phyloP scores from a whole-genome alignment of 2,888 invertebrate species.

The Schizaphis graminum region DNA sequence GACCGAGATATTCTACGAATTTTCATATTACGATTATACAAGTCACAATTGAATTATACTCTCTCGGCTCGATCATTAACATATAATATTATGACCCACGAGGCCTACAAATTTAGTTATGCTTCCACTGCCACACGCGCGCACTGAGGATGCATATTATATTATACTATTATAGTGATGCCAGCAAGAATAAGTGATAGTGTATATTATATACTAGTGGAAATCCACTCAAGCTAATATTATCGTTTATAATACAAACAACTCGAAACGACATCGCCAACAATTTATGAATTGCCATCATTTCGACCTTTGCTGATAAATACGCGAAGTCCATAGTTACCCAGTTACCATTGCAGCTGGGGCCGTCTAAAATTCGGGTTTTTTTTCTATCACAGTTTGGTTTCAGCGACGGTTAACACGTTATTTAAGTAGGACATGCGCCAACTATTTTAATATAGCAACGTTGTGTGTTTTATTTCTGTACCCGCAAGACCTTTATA shows the following conservation, averaged over 20 bases:
- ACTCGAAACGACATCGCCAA: neutral
- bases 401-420: neutral
- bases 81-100: neutral
- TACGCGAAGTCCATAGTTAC: neutral
- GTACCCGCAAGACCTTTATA: neutral
- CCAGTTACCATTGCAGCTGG: neutral
- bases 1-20: neutral
- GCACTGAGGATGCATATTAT: neutral
- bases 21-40: neutral
- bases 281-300: neutral
- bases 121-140: neutral
- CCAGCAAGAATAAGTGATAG: neutral
- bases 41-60: neutral
- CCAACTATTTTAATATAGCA: neutral
- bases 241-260: neutral
- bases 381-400: neutral
- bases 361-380: neutral
- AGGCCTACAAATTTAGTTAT: neutral
- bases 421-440: neutral
- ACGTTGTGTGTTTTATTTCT: neutral
- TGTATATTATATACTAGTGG: neutral
- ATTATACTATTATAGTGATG: too few relatives aligned
- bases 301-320: neutral
- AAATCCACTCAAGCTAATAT: conserved; percentile 4
- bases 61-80: neutral